Base-by-base conservation (phyloP, 2,797 vertebrate genomes). In the Arrhamphus sclerolepis region DNA sequence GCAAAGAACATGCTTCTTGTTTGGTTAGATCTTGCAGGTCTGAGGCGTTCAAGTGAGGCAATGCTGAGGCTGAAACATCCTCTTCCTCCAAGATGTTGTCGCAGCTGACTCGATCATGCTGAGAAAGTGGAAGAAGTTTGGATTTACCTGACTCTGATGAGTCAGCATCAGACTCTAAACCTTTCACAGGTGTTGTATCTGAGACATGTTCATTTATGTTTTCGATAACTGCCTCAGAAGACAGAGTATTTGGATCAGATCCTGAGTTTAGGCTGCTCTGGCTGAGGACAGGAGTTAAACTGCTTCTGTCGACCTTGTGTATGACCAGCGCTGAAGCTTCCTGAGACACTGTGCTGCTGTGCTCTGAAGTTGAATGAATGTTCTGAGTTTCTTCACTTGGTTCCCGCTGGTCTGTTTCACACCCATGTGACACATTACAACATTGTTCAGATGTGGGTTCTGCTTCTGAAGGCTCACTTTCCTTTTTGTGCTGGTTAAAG, bases 1-100 rank as follows among this genome's bases (percentile, higher is more conserved):
- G 86, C 82, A 62, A 91, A 46, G 0, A 62, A 14, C 50, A 50
- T 17, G 19, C 68, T 39, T 19, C 61, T 58, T 44, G 49, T 13
- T 55, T 52, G 63, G 14, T 52, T 28, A 14, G 19, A 54, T 62
- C 31, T 13, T 20, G 40, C 0, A 21, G 39, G 6, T 4, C 40
- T 9, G 51, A 56, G 18, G 56, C 52, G 41, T 5, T 46, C 0
- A 57, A 52, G 6, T 65, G n/a, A 68, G 29, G 44, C 14, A 43
- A 2, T 4, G 2, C 28, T 8, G 52, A 56, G 6, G 46, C 29
- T n/a, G 64, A 64, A 47, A 26, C n/a, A 5, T 19, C 18, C 4
- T 5, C 28, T 28, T 69, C 14, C 16, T 20, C 63, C 20, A 47
- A 43, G 17, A 1, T 26, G 4, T 29, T 49, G 14, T 53, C 50